Evolutionary conservation across 2,888 invertebrate species (phyloP), one percentile per base, ranked within the genome.

Genomic region (Beris chalybata): DNA sequence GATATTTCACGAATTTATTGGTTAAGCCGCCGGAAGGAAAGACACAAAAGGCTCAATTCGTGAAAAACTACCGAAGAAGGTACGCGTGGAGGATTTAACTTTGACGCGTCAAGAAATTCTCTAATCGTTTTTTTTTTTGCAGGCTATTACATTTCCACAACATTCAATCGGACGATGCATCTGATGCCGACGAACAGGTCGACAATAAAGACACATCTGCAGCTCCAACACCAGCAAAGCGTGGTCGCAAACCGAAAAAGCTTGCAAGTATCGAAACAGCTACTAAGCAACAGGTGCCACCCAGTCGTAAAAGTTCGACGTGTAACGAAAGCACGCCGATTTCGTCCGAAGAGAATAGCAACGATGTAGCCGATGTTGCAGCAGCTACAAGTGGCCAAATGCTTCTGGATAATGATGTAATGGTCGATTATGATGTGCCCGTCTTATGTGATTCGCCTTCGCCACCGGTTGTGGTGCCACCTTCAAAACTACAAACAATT

Each of bases 91-190:
- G 47, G 47, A 22, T 22, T 22, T 1, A 22, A 38, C 5, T 38
- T 38, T 38, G 38, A 38, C 9, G 22, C 3, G 22, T 22, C 22
- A 22, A 22, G 1, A 22, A 22, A 22, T 22, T 22, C 22, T 22
- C 22, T 22, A 63, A 22, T 7, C 13, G 30, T 4, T 30, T 22
- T 64, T 65, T 64, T 66, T 63, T 67, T 76, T 79, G 0, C 79
- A 92, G 92, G 76, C 83, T 92, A 72, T 82, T 92, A n/a, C 87
- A 88, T 79, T 87, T 88, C 73, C 87, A 90, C 79, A 89, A 91
- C 74, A 84, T 91, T 65, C 88, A 86, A 67, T 82, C 83, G 0
- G 76, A 75, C 61, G 73, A 74, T 69, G 67, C 71, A 65, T 67
- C 69, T 67, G 71, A 71, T 55, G 67, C 71, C 65, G 69, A 70